Evolutionary conservation across 2,113 vertebrate species (phyloP).

Genomic region (Mugil cephalus): DNA sequence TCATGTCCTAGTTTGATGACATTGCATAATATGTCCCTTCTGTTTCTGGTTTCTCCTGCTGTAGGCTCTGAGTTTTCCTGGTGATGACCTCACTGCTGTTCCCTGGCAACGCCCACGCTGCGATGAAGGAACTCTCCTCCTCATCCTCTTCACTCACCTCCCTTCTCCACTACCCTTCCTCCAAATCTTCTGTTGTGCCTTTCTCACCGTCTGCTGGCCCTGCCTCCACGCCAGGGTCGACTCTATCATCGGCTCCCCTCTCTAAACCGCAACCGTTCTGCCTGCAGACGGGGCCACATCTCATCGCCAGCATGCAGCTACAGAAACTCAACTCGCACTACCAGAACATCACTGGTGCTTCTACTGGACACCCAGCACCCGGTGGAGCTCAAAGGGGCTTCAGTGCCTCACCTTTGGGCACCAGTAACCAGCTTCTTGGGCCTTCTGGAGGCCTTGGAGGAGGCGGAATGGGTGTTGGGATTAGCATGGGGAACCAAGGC

Average conservation of each 20-base stretch:
- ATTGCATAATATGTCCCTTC: neutral
- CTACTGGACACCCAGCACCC: slow-evolving; percentile 31
- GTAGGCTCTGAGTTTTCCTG: slow-evolving; percentile 60
- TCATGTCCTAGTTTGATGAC: slow-evolving; percentile 9
- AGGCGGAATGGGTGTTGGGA: slow-evolving; percentile 47
- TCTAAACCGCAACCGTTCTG: slow-evolving; percentile 83
- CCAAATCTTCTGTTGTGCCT: slow-evolving; percentile 74
- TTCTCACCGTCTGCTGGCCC: slow-evolving; percentile 72
- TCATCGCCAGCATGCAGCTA: slow-evolving; percentile 87
- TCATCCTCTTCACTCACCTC: slow-evolving; percentile 77
- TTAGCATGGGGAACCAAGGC: slow-evolving; percentile 56
- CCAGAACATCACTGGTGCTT: slow-evolving; percentile 69
- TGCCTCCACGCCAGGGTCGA: slow-evolving; percentile 59
- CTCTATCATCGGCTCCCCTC: slow-evolving; percentile 65
- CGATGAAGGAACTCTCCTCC: slow-evolving; percentile 83
- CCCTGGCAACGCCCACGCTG: slow-evolving; percentile 63
- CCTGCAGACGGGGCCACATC: slow-evolving; percentile 81
- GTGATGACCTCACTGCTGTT: slow-evolving; percentile 83
- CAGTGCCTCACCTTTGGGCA: slow-evolving; percentile 28
- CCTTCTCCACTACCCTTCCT: slow-evolving; percentile 80
- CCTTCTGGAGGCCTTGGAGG: slow-evolving; percentile 49
- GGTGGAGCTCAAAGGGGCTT: slow-evolving; percentile 67
- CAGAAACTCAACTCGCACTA: slow-evolving; percentile 90
- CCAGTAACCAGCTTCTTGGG: slow-evolving; percentile 63
- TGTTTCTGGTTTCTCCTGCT: neutral